These are phyloP conservation scores for Mamestra brassicae DNA, from an alignment of 2,888 invertebrate species.

Conservation along the genomic window DNA sequence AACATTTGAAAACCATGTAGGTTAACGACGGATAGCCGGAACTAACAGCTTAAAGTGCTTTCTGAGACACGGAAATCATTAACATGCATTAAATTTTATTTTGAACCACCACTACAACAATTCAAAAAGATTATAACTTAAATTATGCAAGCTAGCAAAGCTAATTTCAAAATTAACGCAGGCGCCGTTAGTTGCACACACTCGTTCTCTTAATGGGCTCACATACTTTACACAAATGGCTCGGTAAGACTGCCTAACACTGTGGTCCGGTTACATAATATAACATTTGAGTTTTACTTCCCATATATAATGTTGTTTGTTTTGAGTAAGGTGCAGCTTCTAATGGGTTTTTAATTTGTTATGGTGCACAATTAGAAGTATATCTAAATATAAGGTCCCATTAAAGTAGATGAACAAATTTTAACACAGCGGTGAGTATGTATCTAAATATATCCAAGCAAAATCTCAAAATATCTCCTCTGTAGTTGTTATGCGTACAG, in stretches of 20 bases:
- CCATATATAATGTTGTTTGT: constrained; percentile 1
- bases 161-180: constrained; percentile 49
- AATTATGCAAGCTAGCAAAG: constrained; percentile 23
- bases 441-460: no score
- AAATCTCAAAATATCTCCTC: no score
- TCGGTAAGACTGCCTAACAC: constrained; percentile 37
- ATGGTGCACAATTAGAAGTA: no score
- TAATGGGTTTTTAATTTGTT: no score
- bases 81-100: neutral
- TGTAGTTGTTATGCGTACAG: no score
- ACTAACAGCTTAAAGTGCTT: no score
- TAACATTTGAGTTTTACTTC: constrained; percentile 33
- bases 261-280: constrained; percentile 25
- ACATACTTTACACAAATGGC: constrained; percentile 53
- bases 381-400: no score
- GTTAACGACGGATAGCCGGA: no score
- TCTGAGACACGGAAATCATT: no score
- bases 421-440: no score
- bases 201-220: constrained; percentile 55
- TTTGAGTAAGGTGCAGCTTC: constrained; percentile 1
- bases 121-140: constrained; percentile 23
- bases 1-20: no score
- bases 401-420: no score
- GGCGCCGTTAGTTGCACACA: constrained; percentile 42
- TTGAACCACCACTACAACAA: neutral